phyloP scores from a whole-genome alignment of 2,797 vertebrate species.

The Geotria australis region DNA sequence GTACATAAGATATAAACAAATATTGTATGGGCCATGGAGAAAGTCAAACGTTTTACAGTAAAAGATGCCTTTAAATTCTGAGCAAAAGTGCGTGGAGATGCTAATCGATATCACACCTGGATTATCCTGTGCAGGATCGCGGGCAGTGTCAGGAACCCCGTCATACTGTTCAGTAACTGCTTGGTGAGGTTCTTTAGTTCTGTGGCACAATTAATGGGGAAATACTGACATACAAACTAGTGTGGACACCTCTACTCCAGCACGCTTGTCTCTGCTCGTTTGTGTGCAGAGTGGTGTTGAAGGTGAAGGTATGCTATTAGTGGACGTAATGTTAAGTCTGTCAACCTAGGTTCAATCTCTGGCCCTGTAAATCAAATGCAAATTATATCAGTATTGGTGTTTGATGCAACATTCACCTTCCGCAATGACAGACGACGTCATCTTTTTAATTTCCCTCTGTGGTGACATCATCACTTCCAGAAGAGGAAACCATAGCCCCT shows the following conservation, averaged over 20 bases:
- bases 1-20: too few relatives aligned
- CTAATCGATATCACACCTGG: constrained; percentile 18
- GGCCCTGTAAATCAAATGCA: not conserved
- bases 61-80: not conserved
- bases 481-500: constrained; percentile 74
- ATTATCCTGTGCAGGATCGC: constrained; percentile 69
- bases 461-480: constrained; percentile 77
- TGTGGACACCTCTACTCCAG: too few relatives aligned
- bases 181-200: constrained; percentile 68
- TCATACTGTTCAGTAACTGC: constrained; percentile 80
- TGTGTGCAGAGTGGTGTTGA: too few relatives aligned
- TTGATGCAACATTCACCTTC: constrained; percentile 20
- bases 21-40: too few relatives aligned
- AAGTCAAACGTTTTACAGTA: too few relatives aligned
- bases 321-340: too few relatives aligned
- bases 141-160: constrained; percentile 57
- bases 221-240: too few relatives aligned
- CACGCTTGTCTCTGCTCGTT: too few relatives aligned
- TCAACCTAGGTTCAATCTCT: too few relatives aligned
- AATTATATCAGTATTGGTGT: not conserved
- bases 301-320: too few relatives aligned
- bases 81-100: constrained; percentile 1
- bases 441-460: constrained; percentile 32
- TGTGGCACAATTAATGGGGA: constrained; percentile 9
- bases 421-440: constrained; percentile 13